phyloP scores from a whole-genome alignment of 1,140 invertebrate genomes.

The Nixonia krombeini region DNA sequence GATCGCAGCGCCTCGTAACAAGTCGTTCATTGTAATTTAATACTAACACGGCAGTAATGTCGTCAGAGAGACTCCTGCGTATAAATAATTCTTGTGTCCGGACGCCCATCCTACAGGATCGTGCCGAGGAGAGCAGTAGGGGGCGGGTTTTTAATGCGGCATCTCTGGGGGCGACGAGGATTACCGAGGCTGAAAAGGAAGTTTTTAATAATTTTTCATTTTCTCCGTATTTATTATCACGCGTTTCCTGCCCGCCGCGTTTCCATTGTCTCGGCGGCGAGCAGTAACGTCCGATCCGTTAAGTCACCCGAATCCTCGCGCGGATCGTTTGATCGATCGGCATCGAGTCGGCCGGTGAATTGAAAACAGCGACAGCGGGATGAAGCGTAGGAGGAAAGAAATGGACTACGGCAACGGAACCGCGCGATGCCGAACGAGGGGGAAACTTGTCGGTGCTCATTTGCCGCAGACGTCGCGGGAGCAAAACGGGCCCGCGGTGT shows the following conservation, averaged over 20 bases:
- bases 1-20: constrained; percentile 65
- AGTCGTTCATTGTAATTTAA: constrained; percentile 73
- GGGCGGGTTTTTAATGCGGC: constrained; percentile 67
- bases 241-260: constrained; percentile 69
- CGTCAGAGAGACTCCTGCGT: constrained; percentile 70
- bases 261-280: no score
- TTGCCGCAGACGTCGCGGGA: constrained; percentile 62
- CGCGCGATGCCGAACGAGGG: constrained; percentile 32
- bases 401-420: constrained; percentile 12
- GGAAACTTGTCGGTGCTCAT: constrained; percentile 65
- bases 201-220: constrained; percentile 74
- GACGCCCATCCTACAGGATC: constrained; percentile 67
- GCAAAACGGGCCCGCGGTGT: constrained; percentile 57
- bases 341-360: constrained; percentile 57
- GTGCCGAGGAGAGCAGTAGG: constrained; percentile 23
- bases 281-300: neutral
- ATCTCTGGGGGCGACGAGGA: constrained; percentile 70
- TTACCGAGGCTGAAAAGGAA: constrained; percentile 72
- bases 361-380: constrained; percentile 23
- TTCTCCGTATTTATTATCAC: constrained; percentile 73
- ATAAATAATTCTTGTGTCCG: constrained; percentile 73
- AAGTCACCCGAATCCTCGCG: constrained; percentile 1
- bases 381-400: constrained; percentile 15
- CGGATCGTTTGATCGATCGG: no score
- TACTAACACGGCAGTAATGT: constrained; percentile 72